Conservation (phyloP, 2,113 vertebrate genomes). For the Xyrauchen texanus region DNA sequence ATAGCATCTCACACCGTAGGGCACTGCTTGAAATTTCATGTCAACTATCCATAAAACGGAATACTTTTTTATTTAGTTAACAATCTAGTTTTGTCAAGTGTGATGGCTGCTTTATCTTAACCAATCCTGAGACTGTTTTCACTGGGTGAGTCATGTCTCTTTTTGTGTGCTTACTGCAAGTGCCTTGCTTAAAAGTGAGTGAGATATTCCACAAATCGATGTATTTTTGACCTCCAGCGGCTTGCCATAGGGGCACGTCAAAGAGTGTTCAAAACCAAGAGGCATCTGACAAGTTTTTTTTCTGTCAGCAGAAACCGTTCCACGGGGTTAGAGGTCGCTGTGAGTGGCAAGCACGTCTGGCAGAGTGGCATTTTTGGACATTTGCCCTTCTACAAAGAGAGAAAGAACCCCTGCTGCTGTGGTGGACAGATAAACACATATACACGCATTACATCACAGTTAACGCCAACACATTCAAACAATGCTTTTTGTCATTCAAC, state of each 20-base stretch:
- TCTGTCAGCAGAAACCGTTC: constrained; percentile 36
- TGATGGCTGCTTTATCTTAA: too few species aligned
- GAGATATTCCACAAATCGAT: constrained; percentile 1
- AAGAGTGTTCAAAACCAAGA: constrained; percentile 16
- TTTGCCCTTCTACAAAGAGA: constrained; percentile 46
- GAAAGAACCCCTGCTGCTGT: constrained; percentile 31
- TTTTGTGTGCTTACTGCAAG: neutral
- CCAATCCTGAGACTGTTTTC: too few species aligned
- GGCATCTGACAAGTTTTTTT: constrained; percentile 8
- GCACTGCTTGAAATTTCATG: too few species aligned
- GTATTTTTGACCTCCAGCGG: constrained; percentile 33
- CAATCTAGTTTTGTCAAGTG: too few species aligned
- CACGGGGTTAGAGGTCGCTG: constrained; percentile 42
- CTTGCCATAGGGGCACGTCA: constrained; percentile 31
- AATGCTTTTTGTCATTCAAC: neutral
- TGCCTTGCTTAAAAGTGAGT: constrained; percentile 35
- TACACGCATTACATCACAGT: neutral
- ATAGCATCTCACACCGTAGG: too few species aligned
- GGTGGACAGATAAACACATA: neutral
- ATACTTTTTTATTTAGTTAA: too few species aligned
- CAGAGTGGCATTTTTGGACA: constrained; percentile 52
- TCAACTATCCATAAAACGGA: too few species aligned
- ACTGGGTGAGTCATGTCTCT: neutral
- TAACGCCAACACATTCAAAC: neutral
- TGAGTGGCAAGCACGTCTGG: constrained; percentile 36